Percentiles rank a stretch among this genome's conserved stretches.
phyloP scores from a whole-genome alignment of 2,888 invertebrate genomes.

The Ochropacha duplaris region DNA sequence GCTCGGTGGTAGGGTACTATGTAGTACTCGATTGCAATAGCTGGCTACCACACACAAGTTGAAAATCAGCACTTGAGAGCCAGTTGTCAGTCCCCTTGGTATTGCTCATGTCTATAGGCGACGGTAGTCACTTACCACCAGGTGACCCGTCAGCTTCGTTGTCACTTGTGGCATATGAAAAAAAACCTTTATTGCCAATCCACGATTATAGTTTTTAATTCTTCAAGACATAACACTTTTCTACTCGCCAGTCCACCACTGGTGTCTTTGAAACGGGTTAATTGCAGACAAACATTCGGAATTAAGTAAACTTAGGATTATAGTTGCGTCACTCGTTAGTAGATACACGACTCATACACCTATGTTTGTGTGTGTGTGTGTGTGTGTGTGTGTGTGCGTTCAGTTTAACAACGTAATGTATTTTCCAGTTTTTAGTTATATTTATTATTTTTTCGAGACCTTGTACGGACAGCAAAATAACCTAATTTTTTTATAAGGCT shows the following conservation, averaged over 20 bases:
- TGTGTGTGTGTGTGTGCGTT: constrained; percentile 12
- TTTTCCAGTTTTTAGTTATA: constrained; percentile 52
- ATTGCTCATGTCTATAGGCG: no score
- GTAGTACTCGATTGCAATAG: no score
- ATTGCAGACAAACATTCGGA: constrained; percentile 51
- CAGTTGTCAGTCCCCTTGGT: no score
- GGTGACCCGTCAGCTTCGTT: no score
- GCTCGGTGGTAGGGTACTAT: no score
- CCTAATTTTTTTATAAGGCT: no score
- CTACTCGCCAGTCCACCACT: constrained; percentile 38
- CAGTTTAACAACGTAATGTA: constrained; percentile 39
- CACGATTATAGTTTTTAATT: no score
- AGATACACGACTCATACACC: constrained; percentile 32
- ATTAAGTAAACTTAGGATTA: constrained; percentile 35
- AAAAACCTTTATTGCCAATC: no score
- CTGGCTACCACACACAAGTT: no score
- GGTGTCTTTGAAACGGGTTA: constrained; percentile 65
- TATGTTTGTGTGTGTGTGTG: neutral
- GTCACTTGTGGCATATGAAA: no score
- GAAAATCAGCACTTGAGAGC: no score
- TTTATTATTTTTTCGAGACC: constrained; percentile 17
- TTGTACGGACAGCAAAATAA: constrained; percentile 13
- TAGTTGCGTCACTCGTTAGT: constrained; percentile 53
- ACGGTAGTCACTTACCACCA: no score
- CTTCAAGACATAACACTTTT: constrained; percentile 22